A percentile compares a stretch with the other conserved stretches of the same genome.
These are phyloP conservation scores for Vannuccia rotundouncinata DNA, from an alignment of 2,888 invertebrate species.

Conservation along the genomic window DNA sequence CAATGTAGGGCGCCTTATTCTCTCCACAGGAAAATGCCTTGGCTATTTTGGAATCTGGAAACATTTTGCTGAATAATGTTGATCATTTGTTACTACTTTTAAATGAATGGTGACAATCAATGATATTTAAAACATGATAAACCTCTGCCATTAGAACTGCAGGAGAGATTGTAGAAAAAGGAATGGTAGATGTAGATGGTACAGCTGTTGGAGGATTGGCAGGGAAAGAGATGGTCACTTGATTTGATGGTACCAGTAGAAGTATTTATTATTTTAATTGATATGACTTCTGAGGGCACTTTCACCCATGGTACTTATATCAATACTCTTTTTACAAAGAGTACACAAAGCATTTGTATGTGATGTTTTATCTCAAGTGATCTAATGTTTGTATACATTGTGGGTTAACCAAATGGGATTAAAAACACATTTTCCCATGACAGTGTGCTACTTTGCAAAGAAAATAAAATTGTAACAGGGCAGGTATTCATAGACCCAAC, in stretches of 20 bases:
- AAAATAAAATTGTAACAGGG: background rate
- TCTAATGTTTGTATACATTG: background rate
- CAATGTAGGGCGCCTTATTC: background rate
- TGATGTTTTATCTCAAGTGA: background rate
- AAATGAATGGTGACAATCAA: background rate
- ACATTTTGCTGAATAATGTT: background rate
- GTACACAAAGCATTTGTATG: background rate
- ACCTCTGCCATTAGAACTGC: background rate
- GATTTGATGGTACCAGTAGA: background rate
- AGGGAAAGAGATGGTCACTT: background rate
- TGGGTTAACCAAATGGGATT: background rate
- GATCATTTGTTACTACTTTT: background rate
- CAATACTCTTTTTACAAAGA: background rate
- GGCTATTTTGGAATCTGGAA: too few relatives aligned
- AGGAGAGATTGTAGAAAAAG: background rate
- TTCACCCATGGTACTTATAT: background rate
- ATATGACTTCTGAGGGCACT: background rate
- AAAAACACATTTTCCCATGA: background rate
- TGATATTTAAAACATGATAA: background rate
- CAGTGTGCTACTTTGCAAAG: background rate
- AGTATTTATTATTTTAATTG: background rate
- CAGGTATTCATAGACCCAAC: too few relatives aligned
- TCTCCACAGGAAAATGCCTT: background rate
- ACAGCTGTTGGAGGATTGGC: background rate
- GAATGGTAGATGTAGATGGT: background rate